Percentiles rank a stretch among this genome's conserved stretches.
Evolutionary conservation across 2,113 vertebrate genomes (phyloP).

Genomic region (Gymnarchus niloticus): DNA sequence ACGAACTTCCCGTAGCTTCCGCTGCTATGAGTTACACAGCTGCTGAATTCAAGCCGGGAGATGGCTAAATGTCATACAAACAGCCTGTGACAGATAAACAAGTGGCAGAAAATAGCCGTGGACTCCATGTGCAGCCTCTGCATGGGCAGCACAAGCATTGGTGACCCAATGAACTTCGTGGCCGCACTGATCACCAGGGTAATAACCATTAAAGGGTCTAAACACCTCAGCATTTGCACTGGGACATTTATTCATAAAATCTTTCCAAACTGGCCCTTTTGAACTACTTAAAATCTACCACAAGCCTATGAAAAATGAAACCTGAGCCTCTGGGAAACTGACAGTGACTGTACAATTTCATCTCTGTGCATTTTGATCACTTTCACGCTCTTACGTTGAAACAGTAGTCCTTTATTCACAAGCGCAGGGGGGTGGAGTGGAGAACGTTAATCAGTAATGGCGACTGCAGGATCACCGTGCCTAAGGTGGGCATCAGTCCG

Average conservation of each 20-base stretch:
- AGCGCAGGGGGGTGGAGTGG: not conserved
- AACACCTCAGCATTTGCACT: not conserved
- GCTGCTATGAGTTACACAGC: conserved; percentile 15
- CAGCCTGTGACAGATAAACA: conserved; percentile 44
- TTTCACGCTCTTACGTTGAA: not conserved
- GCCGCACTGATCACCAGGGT: not conserved
- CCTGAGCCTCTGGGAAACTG: not conserved
- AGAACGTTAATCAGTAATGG: not conserved
- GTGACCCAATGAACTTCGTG: not conserved
- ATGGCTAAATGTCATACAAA: conserved; percentile 44
- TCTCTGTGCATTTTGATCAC: not conserved
- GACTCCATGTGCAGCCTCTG: not conserved
- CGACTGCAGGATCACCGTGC: not conserved
- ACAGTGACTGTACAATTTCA: not conserved
- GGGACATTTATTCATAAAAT: not conserved
- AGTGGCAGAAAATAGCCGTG: conserved; percentile 38
- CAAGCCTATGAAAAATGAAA: not conserved
- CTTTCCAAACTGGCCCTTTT: not conserved
- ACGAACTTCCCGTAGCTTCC: not conserved
- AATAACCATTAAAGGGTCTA: not conserved
- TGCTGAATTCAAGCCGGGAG: conserved; percentile 28
- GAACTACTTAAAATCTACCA: not conserved
- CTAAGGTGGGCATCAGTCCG: not conserved
- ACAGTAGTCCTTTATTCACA: not conserved
- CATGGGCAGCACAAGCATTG: not conserved